Percentiles rank a stretch among this genome's conserved stretches.
Conservation (phyloP, 2,113 vertebrate species). For the Motacilla tschutschensis region DNA sequence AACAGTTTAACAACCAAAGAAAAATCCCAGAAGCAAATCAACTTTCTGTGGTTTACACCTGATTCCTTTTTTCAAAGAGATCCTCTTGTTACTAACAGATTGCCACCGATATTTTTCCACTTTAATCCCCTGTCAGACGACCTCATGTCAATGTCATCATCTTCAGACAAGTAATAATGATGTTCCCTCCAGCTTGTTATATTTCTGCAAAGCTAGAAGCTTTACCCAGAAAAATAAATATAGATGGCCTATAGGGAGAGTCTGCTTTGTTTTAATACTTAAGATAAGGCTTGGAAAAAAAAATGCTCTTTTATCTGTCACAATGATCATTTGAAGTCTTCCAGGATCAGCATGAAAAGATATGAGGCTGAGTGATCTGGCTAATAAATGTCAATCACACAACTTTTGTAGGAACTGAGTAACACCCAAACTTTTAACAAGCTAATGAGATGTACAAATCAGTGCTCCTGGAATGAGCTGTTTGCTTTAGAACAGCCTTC, state of each 20-base stretch:
- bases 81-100: neutral
- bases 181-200: neutral
- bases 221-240: slow-evolving; percentile 18
- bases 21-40: neutral
- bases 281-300: neutral
- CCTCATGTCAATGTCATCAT: neutral
- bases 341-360: slow-evolving; percentile 5
- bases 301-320: neutral
- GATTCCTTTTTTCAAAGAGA: neutral
- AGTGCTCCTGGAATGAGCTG: neutral
- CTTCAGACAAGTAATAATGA: neutral
- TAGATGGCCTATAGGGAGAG: neutral
- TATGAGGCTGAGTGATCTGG: neutral
- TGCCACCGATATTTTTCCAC: neutral
- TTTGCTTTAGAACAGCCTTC: neutral
- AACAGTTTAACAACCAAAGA: neutral
- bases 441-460: neutral
- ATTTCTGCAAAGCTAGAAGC: neutral
- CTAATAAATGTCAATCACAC: neutral
- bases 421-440: slow-evolving; percentile 37
- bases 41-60: neutral
- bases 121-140: neutral
- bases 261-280: neutral
- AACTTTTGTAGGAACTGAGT: neutral
- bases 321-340: slow-evolving; percentile 6